phyloP scores from a whole-genome alignment of 2,113 vertebrate species.

The Triplophysa siluroides region DNA sequence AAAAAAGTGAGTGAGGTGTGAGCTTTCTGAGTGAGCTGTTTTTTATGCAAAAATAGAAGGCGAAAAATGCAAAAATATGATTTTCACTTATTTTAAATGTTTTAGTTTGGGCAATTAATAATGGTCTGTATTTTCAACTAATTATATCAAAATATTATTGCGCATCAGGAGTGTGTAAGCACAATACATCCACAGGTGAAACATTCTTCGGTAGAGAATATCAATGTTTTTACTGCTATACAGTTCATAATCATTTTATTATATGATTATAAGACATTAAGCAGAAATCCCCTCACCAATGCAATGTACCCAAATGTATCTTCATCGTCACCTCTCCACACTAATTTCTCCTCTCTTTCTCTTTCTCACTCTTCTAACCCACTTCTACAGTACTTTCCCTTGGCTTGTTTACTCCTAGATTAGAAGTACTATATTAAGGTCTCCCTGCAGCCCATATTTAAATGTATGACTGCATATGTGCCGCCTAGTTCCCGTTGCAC shows the following conservation, averaged over 20 bases:
- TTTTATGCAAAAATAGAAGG: too few relatives aligned
- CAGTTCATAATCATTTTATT: background rate
- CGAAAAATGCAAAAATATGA: too few relatives aligned
- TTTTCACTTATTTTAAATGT: too few relatives aligned
- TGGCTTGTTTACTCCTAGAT: slow-evolving; percentile 72
- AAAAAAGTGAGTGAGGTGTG: background rate
- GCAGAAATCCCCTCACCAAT: background rate
- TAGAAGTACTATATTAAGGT: slow-evolving; percentile 72
- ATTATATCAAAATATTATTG: too few relatives aligned
- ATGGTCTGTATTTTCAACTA: too few relatives aligned
- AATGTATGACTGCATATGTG: slow-evolving; percentile 65
- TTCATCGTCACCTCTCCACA: background rate
- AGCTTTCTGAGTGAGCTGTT: background rate
- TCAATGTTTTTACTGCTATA: background rate
- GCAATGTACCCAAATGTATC: background rate
- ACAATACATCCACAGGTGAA: slow-evolving; percentile 6
- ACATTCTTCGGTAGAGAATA: background rate
- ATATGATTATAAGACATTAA: too few relatives aligned
- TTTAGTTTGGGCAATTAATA: too few relatives aligned
- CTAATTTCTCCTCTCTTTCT: background rate
- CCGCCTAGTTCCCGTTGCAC: slow-evolving; percentile 44
- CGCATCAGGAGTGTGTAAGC: background rate
- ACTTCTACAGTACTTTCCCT: slow-evolving; percentile 42
- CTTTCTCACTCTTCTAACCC: slow-evolving; percentile 29
- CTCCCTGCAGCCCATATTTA: slow-evolving; percentile 68